phyloP scores from a whole-genome alignment of 2,113 vertebrate species.

The Neogobius melanostomus region DNA sequence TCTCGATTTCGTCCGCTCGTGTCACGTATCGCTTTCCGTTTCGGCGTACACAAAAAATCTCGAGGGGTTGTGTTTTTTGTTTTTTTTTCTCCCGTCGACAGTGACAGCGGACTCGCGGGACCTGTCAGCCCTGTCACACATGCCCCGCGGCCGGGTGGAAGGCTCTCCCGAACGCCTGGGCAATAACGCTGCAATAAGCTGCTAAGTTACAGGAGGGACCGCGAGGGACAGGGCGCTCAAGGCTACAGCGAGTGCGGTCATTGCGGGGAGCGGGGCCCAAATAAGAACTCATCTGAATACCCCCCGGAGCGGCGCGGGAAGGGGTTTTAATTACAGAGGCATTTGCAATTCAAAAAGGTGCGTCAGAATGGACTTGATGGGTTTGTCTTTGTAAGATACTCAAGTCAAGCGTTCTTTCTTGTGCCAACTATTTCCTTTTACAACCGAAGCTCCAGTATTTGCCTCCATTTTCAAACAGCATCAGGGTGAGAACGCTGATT shows the following conservation, averaged over 20 bases:
- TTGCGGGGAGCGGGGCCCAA: slow-evolving; percentile 22
- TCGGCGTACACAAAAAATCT: slow-evolving; percentile 16
- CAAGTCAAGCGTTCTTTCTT: too few species aligned
- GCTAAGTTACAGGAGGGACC: slow-evolving; percentile 50
- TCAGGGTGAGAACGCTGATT: too few species aligned
- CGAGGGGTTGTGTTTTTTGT: background rate
- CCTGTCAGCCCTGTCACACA: slow-evolving; percentile 55
- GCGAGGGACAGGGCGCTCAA: slow-evolving; percentile 17
- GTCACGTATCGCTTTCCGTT: background rate
- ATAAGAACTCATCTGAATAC: slow-evolving; percentile 24
- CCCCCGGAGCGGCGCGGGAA: slow-evolving; percentile 14
- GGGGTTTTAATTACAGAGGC: background rate
- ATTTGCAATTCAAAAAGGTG: background rate
- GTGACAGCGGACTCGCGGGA: slow-evolving; percentile 52
- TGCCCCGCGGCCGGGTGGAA: slow-evolving; percentile 45
- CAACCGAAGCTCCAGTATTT: too few species aligned
- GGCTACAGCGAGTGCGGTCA: slow-evolving; percentile 28
- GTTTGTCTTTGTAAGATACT: too few species aligned
- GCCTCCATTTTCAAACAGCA: too few species aligned
- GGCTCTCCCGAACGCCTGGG: slow-evolving; percentile 31
- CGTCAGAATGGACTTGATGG: background rate
- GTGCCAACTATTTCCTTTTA: too few species aligned
- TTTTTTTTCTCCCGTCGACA: slow-evolving; percentile 24
- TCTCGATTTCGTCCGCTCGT: slow-evolving; percentile 27
- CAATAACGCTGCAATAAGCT: slow-evolving; percentile 64